These are phyloP conservation scores for Plecotus auritus DNA, from an alignment of 2,113 vertebrate genomes.

Conservation along the genomic window DNA sequence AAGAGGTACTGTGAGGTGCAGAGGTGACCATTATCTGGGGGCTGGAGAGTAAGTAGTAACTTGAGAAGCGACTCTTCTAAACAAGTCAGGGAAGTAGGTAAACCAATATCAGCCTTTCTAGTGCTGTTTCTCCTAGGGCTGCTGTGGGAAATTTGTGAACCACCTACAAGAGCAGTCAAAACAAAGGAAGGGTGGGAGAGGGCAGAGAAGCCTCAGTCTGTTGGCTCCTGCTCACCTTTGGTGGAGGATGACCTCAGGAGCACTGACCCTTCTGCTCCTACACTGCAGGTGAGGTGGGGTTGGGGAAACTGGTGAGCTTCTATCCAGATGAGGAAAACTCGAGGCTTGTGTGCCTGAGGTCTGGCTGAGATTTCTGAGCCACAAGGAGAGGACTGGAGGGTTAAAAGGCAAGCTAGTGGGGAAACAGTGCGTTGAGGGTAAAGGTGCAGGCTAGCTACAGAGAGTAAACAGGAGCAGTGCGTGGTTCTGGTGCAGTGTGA, in stretches of 20 bases:
- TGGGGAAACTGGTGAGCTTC: background rate
- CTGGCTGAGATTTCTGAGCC: background rate
- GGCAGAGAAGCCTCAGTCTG: background rate
- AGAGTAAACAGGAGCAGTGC: fast-evolving
- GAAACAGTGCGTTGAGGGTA: background rate
- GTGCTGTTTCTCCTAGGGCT: background rate
- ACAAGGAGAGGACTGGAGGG: background rate
- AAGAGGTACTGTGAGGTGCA: background rate
- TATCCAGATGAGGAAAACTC: background rate
- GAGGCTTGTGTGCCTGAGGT: background rate
- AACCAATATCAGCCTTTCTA: background rate
- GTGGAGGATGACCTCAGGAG: background rate
- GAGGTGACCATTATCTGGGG: background rate
- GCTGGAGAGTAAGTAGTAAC: background rate
- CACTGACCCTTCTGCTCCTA: background rate
- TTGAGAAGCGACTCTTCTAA: background rate
- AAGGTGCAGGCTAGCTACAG: background rate
- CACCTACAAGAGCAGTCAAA: fast-evolving
- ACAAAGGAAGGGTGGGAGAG: background rate
- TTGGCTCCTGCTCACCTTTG: background rate
- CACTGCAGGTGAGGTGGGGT: background rate
- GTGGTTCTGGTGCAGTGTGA: fast-evolving
- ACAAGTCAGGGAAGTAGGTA: background rate
- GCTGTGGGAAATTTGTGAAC: background rate
- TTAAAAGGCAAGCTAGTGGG: background rate